Evolutionary conservation across 37 sponge, comb jelly and placozoan genomes (phyloP).

Genomic region (Dysidea cf. avara): DNA sequence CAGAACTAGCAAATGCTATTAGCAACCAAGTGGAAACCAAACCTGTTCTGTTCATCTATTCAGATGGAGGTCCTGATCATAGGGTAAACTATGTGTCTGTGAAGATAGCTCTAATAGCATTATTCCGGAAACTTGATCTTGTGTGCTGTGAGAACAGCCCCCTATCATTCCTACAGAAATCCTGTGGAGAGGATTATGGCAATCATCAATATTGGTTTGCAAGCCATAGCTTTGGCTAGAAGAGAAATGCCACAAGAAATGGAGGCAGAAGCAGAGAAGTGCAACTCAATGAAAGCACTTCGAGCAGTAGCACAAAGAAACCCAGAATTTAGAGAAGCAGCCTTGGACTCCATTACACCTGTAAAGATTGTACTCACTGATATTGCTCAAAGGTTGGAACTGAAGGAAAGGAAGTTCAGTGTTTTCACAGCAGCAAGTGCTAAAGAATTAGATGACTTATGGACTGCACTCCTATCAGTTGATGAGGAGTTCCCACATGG

Average conservation of each 20-base stretch:
- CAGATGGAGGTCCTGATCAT: too few species aligned
- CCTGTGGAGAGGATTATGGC: too few species aligned
- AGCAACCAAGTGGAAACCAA: too few species aligned
- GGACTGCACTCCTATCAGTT: background rate
- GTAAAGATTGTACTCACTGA: conserved; percentile 12
- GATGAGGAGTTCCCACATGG: background rate
- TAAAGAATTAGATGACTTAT: background rate
- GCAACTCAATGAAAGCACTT: conserved; percentile 7
- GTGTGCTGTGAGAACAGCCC: too few species aligned
- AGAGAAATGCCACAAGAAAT: conserved; percentile 1
- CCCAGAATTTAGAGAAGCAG: background rate
- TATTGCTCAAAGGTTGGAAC: conserved; percentile 10
- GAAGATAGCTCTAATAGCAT: too few species aligned
- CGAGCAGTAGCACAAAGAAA: conserved; percentile 13
- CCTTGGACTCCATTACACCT: conserved; percentile 10
- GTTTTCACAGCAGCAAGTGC: conserved; percentile 4
- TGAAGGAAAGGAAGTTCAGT: conserved; percentile 22
- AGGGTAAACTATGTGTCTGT: too few species aligned
- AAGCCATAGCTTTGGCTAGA: too few species aligned
- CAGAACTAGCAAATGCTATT: too few species aligned
- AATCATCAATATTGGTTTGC: too few species aligned
- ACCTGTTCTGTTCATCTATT: too few species aligned
- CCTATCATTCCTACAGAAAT: too few species aligned
- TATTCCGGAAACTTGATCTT: too few species aligned
- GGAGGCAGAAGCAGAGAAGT: conserved; percentile 20